These are phyloP conservation scores for Euclidia mi DNA, from an alignment of 2,888 invertebrate genomes.

Conservation along the genomic window DNA sequence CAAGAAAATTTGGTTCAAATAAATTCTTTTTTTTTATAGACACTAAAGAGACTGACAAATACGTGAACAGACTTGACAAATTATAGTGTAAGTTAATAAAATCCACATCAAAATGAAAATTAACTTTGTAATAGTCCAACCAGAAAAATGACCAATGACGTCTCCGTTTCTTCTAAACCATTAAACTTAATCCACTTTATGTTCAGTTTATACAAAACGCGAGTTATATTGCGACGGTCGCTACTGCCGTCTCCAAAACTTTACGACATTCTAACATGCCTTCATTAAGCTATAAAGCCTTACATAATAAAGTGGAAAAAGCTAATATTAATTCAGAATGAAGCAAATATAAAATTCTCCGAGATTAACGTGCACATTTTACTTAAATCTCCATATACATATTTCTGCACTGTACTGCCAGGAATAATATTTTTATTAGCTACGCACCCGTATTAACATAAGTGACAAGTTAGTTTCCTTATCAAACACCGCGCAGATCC, in stretches of 20 bases:
- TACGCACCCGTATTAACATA: slow-evolving; percentile 29
- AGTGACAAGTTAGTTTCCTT: slow-evolving; percentile 46
- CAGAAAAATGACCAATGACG: not conserved
- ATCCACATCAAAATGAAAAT: no score
- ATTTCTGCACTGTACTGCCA: slow-evolving; percentile 1
- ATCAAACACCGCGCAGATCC: slow-evolving; percentile 43
- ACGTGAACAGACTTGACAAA: no score
- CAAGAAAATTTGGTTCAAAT: no score
- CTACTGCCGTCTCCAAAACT: slow-evolving; percentile 35
- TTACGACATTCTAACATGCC: slow-evolving; percentile 41
- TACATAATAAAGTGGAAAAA: slow-evolving; percentile 35
- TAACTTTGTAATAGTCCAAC: no score
- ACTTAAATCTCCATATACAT: slow-evolving; percentile 2
- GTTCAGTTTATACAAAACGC: slow-evolving; percentile 34
- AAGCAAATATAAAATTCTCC: slow-evolving; percentile 10
- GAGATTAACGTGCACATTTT: slow-evolving; percentile 10
- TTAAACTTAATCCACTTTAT: slow-evolving; percentile 23
- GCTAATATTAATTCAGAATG: slow-evolving; percentile 16
- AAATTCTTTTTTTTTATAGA: no score
- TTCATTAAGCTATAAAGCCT: slow-evolving; percentile 35
- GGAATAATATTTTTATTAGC: slow-evolving; percentile 27
- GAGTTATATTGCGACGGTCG: slow-evolving; percentile 28
- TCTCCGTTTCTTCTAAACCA: not conserved
- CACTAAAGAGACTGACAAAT: no score
- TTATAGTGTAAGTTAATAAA: no score